phyloP scores from a whole-genome alignment of 2,113 vertebrate genomes.

The Pygoscelis antarcticus region DNA sequence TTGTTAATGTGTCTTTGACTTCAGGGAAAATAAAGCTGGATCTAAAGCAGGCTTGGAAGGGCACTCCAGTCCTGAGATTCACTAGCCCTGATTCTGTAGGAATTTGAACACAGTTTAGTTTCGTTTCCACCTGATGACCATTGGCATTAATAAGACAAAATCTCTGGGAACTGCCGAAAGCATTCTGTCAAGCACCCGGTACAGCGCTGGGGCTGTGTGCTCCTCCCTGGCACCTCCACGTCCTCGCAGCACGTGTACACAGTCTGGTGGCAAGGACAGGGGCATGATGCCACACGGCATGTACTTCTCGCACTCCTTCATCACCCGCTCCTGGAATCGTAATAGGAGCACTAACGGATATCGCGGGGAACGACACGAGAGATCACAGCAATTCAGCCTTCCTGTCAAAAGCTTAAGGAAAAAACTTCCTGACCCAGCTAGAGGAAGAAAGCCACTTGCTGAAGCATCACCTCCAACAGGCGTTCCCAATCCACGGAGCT shows the following conservation, averaged over 20 bases:
- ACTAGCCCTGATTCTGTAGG: background rate
- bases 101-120: background rate
- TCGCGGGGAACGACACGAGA: background rate
- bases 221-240: background rate
- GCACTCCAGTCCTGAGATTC: background rate
- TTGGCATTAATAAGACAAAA: background rate
- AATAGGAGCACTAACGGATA: slow-evolving; percentile 14
- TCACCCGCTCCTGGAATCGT: background rate
- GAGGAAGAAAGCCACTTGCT: slow-evolving; percentile 15
- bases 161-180: background rate
- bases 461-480: slow-evolving; percentile 48
- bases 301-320: background rate
- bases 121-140: background rate
- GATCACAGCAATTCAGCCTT: slow-evolving; percentile 31
- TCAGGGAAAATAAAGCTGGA: background rate
- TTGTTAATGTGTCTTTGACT: background rate
- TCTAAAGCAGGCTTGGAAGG: background rate
- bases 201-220: fast-evolving
- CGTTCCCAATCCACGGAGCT: slow-evolving; percentile 27
- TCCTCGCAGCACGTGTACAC: background rate
- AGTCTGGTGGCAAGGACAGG: background rate
- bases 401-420: slow-evolving; percentile 26
- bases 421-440: slow-evolving; percentile 12
- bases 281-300: background rate
- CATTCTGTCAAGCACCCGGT: fast-evolving